phyloP scores from a whole-genome alignment of 2,888 invertebrate species.

The Brachycybe producta region DNA sequence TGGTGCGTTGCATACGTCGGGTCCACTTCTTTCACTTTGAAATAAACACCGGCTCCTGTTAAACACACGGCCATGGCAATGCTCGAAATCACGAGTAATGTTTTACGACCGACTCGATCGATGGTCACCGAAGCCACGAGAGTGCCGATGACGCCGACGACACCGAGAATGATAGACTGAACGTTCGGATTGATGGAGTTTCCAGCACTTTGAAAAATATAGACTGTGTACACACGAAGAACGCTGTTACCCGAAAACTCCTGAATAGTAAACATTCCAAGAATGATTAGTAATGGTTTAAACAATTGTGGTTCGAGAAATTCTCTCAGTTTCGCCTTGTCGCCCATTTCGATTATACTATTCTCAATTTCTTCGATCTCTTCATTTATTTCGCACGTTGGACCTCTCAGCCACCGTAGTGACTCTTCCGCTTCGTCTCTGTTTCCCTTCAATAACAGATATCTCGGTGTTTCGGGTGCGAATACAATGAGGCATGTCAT shows the following conservation, averaged over 20 bases:
- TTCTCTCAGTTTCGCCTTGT: slow-evolving; percentile 36
- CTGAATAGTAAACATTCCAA: slow-evolving; percentile 89
- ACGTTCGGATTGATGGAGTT: slow-evolving; percentile 44
- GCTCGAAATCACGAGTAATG: slow-evolving; percentile 58
- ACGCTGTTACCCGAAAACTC: slow-evolving; percentile 76
- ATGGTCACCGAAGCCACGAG: slow-evolving; percentile 60
- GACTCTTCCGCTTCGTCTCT: slow-evolving; percentile 61
- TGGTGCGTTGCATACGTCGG: not conserved
- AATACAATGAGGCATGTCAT: slow-evolving; percentile 62
- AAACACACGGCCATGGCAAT: slow-evolving; percentile 57
- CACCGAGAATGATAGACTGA: slow-evolving; percentile 65
- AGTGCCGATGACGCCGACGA: slow-evolving; percentile 64
- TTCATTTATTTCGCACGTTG: slow-evolving; percentile 56
- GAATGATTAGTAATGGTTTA: slow-evolving; percentile 63
- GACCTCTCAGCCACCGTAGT: slow-evolving; percentile 69
- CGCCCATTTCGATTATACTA: not conserved
- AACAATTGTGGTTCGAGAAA: slow-evolving; percentile 54
- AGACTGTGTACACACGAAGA: slow-evolving; percentile 61
- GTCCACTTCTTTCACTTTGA: slow-evolving; percentile 27
- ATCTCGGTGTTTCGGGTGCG: slow-evolving; percentile 81
- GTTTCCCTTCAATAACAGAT: slow-evolving; percentile 29
- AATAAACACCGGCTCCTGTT: slow-evolving; percentile 70
- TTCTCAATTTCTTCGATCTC: slow-evolving; percentile 43
- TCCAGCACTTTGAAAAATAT: slow-evolving; percentile 58
- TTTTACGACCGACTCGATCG: slow-evolving; percentile 64